Percentiles rank a stretch among this genome's conserved stretches.
Conservation (phyloP, 2,888 invertebrate species). For the Herminia tarsipennalis region DNA sequence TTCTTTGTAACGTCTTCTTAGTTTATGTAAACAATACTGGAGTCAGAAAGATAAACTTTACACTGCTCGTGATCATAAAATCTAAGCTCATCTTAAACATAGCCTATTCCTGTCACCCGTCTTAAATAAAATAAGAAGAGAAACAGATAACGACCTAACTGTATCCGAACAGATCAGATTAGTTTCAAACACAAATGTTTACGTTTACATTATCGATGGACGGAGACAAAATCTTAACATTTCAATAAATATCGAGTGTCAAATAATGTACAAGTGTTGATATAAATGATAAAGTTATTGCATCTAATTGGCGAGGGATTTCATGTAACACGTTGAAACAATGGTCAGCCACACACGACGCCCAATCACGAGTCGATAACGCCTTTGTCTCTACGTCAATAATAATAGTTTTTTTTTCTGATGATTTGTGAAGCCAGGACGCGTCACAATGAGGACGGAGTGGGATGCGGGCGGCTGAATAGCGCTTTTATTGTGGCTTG, state of each 20-base stretch:
- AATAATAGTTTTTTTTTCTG: conserved; percentile 67
- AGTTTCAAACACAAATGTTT: conserved; percentile 39
- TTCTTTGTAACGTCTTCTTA: conserved; percentile 19
- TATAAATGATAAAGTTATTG: conserved; percentile 62
- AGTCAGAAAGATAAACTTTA: conserved; percentile 24
- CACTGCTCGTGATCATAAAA: conserved; percentile 13
- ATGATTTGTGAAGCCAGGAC: conserved; percentile 83
- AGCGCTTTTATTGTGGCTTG: conserved; percentile 65
- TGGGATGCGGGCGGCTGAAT: conserved; percentile 82
- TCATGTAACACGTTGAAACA: conserved; percentile 50
- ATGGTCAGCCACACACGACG: conserved; percentile 76
- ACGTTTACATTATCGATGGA: conserved; percentile 40
- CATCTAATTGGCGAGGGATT: conserved; percentile 61
- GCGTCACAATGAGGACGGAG: conserved; percentile 70
- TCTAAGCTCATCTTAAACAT: conserved; percentile 22
- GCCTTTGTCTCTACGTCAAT: conserved; percentile 77
- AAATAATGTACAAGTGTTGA: conserved; percentile 36
- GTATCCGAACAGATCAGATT: conserved; percentile 46
- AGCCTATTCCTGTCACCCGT: conserved; percentile 11
- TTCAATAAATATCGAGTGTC: conserved; percentile 41
- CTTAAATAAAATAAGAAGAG: conserved; percentile 40
- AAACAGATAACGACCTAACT: conserved; percentile 30
- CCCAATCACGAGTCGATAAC: conserved; percentile 68
- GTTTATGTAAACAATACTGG: conserved; percentile 12
- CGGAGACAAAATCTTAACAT: conserved; percentile 26